phyloP scores from a whole-genome alignment of 2,888 invertebrate species.

The Vanessa cardui region DNA sequence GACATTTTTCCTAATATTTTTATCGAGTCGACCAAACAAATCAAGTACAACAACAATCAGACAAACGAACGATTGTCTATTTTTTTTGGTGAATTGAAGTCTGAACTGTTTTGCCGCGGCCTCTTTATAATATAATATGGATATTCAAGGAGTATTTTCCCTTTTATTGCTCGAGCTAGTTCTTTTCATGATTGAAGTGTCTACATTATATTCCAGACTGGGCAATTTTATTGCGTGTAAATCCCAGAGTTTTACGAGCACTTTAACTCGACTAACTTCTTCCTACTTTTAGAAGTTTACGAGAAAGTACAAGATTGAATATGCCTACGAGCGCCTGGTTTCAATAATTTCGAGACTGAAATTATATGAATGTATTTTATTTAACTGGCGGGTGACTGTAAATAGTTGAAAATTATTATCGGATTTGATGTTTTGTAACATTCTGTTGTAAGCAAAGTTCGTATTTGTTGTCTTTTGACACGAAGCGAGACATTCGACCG shows the following conservation, averaged over 20 bases:
- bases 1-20: too few species aligned
- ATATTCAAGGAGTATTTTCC: neutral
- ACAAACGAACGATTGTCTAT: too few species aligned
- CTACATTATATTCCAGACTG: neutral
- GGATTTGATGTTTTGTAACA: neutral
- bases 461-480: conserved; percentile 12
- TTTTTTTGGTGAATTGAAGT: too few species aligned
- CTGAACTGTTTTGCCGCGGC: too few species aligned
- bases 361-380: too few species aligned
- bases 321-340: neutral
- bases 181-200: neutral
- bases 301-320: neutral
- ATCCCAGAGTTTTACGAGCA: conserved; percentile 2
- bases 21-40: too few species aligned
- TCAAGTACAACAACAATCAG: too few species aligned
- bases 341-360: too few species aligned
- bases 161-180: neutral
- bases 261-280: neutral
- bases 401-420: neutral
- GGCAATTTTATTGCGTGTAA: conserved; percentile 2
- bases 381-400: too few species aligned
- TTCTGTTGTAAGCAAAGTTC: neutral
- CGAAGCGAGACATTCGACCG: conserved; percentile 22
- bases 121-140: too few species aligned
- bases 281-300: conserved; percentile 3